Percentiles rank a stretch among this genome's conserved stretches.
Evolutionary conservation across 2,113 vertebrate genomes (phyloP).

Genomic region (Leptobrachium ailaonicum): DNA sequence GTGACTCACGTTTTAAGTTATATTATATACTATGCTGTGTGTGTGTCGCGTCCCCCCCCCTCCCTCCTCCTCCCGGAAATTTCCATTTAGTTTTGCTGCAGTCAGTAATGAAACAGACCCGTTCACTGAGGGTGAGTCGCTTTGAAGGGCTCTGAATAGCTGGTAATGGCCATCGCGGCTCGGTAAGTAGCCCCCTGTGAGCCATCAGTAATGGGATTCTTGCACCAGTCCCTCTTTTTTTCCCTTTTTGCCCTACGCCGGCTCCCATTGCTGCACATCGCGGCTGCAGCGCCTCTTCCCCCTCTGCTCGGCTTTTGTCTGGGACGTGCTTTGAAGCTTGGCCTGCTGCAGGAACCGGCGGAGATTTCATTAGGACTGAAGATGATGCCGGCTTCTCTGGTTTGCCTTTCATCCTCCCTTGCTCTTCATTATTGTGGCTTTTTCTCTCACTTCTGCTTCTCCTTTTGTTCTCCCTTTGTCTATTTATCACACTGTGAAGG

Average conservation of each 20-base stretch:
- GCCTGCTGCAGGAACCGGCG: constrained; percentile 17
- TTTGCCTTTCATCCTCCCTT: constrained; percentile 58
- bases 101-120: too few relatives aligned
- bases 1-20: too few relatives aligned
- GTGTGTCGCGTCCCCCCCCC: too few relatives aligned
- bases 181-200: constrained; percentile 20
- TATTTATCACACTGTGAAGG: constrained; percentile 99
- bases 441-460: constrained; percentile 84
- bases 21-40: too few relatives aligned
- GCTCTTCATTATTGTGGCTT: constrained; percentile 81
- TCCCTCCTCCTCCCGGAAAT: neutral
- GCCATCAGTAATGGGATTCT: neutral
- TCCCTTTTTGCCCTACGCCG: constrained; percentile 2
- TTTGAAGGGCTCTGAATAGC: constrained; percentile 22
- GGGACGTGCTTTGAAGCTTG: constrained; percentile 35
- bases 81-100: neutral
- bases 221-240: constrained; percentile 1
- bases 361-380: constrained; percentile 40
- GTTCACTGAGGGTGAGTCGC: neutral
- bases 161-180: constrained; percentile 3
- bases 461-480: constrained; percentile 98
- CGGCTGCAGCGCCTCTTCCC: neutral
- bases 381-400: constrained; percentile 23
- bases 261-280: neutral
- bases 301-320: constrained; percentile 26